Conservation (phyloP, 2,888 invertebrate genomes). For the Allygus modestus region DNA sequence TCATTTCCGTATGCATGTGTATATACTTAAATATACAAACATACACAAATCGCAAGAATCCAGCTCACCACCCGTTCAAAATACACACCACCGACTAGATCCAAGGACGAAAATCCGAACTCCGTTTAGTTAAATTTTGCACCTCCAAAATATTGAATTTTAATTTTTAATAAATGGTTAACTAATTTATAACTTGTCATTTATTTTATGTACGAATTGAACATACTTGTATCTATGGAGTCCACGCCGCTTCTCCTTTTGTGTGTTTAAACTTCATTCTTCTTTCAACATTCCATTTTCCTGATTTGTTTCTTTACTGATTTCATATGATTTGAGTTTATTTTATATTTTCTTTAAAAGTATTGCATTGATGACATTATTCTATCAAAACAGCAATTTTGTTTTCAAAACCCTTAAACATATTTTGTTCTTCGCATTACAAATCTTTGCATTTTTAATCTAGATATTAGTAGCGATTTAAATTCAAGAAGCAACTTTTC, state of each 20-base stretch:
- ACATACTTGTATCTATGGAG: conserved; percentile 47
- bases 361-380: too few relatives aligned
- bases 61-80: conserved; percentile 54
- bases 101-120: conserved; percentile 69
- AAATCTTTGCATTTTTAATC: too few relatives aligned
- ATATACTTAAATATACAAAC: conserved; percentile 33
- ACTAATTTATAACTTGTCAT: not conserved
- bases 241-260: conserved; percentile 7
- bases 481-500: too few relatives aligned
- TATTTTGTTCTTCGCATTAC: too few relatives aligned
- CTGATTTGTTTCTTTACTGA: not conserved
- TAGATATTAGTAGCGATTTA: too few relatives aligned
- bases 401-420: too few relatives aligned
- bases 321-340: too few relatives aligned
- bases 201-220: conserved; percentile 17
- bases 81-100: conserved; percentile 67
- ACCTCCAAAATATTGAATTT: conserved; percentile 18
- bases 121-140: conserved; percentile 63
- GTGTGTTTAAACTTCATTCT: not conserved
- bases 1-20: not conserved
- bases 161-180: not conserved
- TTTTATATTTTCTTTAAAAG: not conserved
- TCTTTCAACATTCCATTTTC: not conserved
- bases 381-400: too few relatives aligned
- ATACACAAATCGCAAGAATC: conserved; percentile 18